A percentile compares a stretch with the other conserved stretches of the same genome.
Evolutionary conservation across 2,797 vertebrate genomes (phyloP).

Genomic region (Sebastiscus albofasciatus): DNA sequence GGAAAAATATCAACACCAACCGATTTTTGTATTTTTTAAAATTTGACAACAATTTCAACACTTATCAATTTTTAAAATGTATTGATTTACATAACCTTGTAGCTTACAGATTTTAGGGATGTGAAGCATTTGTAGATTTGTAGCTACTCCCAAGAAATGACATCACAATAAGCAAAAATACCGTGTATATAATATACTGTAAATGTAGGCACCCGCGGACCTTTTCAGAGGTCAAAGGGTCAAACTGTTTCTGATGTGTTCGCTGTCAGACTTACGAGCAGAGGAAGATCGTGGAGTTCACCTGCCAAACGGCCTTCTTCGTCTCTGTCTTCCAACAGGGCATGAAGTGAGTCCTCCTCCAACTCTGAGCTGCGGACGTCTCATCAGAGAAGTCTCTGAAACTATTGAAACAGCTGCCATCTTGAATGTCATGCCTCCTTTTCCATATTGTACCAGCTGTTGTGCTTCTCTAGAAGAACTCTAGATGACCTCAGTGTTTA

Average conservation of each 20-base stretch:
- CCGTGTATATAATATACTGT: too few relatives aligned
- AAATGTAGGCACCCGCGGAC: too few relatives aligned
- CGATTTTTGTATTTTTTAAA: too few relatives aligned
- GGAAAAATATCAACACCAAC: too few relatives aligned
- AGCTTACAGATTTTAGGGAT: too few relatives aligned
- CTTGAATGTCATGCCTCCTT: not conserved
- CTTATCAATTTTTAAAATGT: fast-evolving
- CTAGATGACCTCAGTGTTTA: not conserved
- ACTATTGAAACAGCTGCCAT: too few relatives aligned
- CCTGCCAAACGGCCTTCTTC: slow-evolving; percentile 97
- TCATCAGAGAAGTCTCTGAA: not conserved
- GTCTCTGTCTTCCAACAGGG: slow-evolving; percentile 95
- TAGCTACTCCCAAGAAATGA: too few relatives aligned
- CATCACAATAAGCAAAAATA: too few relatives aligned
- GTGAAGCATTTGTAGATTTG: too few relatives aligned
- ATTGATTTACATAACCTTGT: too few relatives aligned
- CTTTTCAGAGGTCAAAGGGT: too few relatives aligned
- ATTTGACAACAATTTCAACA: too few relatives aligned
- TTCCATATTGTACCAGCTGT: not conserved
- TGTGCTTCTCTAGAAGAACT: not conserved
- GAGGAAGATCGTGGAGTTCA: slow-evolving; percentile 95
- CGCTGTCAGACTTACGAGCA: slow-evolving; percentile 89
- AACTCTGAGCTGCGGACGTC: not conserved
- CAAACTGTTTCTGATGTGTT: not conserved
- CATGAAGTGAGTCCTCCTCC: slow-evolving; percentile 87